phyloP scores from a whole-genome alignment of 2,797 vertebrate genomes.

The Syngnathus acus region DNA sequence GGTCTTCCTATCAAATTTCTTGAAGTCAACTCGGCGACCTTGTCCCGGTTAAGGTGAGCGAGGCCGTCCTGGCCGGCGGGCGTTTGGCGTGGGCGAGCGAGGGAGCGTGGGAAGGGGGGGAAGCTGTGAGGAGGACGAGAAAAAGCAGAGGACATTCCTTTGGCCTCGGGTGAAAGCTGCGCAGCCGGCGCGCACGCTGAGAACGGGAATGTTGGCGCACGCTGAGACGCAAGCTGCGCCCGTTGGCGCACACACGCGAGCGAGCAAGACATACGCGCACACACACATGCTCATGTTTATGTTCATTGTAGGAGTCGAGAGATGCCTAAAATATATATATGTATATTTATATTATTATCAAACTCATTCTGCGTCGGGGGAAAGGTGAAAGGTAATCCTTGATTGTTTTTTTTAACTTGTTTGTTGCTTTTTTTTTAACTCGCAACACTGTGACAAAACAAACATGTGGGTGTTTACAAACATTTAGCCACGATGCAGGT shows the following conservation, averaged over 20 bases:
- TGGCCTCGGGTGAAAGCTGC: slow-evolving; percentile 58
- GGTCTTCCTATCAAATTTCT: slow-evolving; percentile 9
- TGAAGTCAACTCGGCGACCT: slow-evolving; percentile 50
- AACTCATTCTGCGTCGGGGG: too few species aligned
- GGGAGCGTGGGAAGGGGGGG: slow-evolving; percentile 40
- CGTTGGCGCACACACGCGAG: slow-evolving; percentile 22
- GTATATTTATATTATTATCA: too few species aligned
- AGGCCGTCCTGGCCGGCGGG: slow-evolving; percentile 40
- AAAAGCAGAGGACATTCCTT: slow-evolving; percentile 62
- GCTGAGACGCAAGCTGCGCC: slow-evolving; percentile 57
- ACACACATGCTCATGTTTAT: not conserved
- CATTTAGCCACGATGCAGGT: not conserved
- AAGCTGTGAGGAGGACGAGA: slow-evolving; percentile 23
- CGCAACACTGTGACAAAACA: too few species aligned
- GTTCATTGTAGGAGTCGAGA: too few species aligned
- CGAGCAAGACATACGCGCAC: not conserved
- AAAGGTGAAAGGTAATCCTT: not conserved
- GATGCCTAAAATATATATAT: too few species aligned
- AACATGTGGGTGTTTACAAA: not conserved
- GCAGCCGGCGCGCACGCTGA: slow-evolving; percentile 34
- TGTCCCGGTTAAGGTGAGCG: slow-evolving; percentile 47
- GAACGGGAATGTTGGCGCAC: slow-evolving; percentile 52
- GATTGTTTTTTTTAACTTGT: too few species aligned
- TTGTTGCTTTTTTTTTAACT: too few species aligned
- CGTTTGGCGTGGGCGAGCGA: slow-evolving; percentile 48